These are phyloP conservation scores for Melinaea menophilus DNA, from an alignment of 2,888 invertebrate species.

Conservation along the genomic window DNA sequence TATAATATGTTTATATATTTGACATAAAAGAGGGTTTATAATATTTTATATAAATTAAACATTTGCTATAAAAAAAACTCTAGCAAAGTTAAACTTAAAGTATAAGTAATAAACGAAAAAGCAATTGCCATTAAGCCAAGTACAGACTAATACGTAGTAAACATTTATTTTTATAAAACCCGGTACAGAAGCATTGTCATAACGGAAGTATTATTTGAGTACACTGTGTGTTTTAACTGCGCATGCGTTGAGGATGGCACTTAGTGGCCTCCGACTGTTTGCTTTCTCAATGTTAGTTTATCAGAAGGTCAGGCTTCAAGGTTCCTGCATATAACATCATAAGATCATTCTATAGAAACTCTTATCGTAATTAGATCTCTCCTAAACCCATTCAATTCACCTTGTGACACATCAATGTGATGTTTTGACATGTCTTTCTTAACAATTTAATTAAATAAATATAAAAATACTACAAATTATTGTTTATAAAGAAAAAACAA, in stretches of 20 bases:
- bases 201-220: slow-evolving; percentile 8
- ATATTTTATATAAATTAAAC: not conserved
- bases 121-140: slow-evolving; percentile 1
- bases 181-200: slow-evolving; percentile 7
- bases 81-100: not conserved
- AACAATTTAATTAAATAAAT: no score
- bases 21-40: not conserved
- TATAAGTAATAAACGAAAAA: not conserved
- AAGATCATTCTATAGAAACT: not conserved
- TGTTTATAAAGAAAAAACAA: no score
- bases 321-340: not conserved
- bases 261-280: slow-evolving; percentile 1
- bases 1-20: not conserved
- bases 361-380: not conserved
- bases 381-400: no score
- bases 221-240: slow-evolving; percentile 6
- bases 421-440: no score
- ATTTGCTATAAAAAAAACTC: not conserved
- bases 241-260: slow-evolving; percentile 8
- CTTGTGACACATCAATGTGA: no score
- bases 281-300: slow-evolving; percentile 7
- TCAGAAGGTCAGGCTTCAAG: slow-evolving; percentile 4
- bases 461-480: no score
- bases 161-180: slow-evolving; percentile 8
- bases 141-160: slow-evolving; percentile 3